Evolutionary conservation across 2,888 invertebrate genomes (phyloP).

Genomic region (Oscheius sp.): DNA sequence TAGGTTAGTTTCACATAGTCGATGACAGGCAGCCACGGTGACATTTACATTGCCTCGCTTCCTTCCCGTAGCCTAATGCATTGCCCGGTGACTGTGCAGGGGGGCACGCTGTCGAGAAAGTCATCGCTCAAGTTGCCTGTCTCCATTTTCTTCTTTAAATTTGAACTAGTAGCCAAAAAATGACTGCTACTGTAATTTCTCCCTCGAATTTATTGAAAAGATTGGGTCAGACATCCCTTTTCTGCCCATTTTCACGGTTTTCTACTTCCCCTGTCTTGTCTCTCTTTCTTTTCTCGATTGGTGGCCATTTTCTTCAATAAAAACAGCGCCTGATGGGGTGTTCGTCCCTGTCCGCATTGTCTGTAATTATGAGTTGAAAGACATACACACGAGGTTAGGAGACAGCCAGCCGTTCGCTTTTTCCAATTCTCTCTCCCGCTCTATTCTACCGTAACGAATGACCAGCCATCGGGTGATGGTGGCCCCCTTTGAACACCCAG

Average conservation of each 20-base stretch:
- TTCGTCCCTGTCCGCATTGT: slow-evolving; percentile 20
- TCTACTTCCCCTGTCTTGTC: too few relatives aligned
- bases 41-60: too few relatives aligned
- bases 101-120: not conserved
- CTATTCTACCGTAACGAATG: slow-evolving; percentile 29
- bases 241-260: not conserved
- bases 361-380: slow-evolving; percentile 6
- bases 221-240: too few relatives aligned
- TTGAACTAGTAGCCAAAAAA: not conserved
- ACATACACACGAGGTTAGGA: not conserved
- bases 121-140: not conserved
- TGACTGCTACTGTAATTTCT: not conserved
- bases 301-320: not conserved
- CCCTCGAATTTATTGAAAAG: too few relatives aligned
- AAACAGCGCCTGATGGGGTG: slow-evolving; percentile 33
- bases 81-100: not conserved
- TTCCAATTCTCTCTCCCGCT: not conserved
- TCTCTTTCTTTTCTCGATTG: not conserved
- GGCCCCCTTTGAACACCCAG: not conserved
- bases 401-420: slow-evolving; percentile 6
- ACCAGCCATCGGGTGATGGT: slow-evolving; percentile 8
- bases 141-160: not conserved
- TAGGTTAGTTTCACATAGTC: not conserved
- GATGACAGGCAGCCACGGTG: not conserved
- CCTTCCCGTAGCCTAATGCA: not conserved